Evolutionary conservation across 2,888 invertebrate genomes (phyloP).

Genomic region (Ceriagrion tenellum): DNA sequence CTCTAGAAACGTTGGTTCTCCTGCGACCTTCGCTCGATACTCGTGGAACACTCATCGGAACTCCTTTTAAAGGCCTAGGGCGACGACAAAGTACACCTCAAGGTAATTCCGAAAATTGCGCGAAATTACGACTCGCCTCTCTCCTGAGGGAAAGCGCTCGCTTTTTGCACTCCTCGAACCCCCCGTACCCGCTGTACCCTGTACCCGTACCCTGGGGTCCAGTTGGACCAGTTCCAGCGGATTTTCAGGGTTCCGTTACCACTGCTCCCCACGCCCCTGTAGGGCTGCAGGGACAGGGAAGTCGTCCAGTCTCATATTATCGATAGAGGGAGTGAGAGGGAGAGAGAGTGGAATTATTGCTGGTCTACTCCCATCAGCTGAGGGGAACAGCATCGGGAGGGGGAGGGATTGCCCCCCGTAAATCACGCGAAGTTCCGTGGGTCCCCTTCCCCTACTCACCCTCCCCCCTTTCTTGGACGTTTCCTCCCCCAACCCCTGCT

Average conservation of each 20-base stretch:
- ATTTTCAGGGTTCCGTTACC: not conserved
- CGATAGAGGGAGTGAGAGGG: not conserved
- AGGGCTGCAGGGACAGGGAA: not conserved
- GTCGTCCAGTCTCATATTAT: not conserved
- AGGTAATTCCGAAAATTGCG: not conserved
- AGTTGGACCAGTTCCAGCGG: not conserved
- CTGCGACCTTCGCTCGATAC: too few species aligned
- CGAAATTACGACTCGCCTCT: not conserved
- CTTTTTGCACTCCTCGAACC: not conserved
- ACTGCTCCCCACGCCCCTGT: not conserved
- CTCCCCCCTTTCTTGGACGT: not conserved
- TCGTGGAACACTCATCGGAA: too few species aligned
- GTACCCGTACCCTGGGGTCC: not conserved
- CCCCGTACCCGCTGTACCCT: not conserved
- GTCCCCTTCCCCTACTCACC: not conserved
- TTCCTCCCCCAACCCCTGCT: not conserved
- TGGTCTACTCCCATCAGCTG: not conserved
- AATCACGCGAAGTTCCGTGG: not conserved
- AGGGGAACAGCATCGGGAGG: too few species aligned
- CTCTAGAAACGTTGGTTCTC: too few species aligned
- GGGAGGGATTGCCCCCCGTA: not conserved
- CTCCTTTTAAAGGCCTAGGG: not conserved
- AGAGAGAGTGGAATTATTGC: not conserved
- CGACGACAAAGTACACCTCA: not conserved
- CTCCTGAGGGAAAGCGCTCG: not conserved